Evolutionary conservation across 2,888 invertebrate species (phyloP).

Genomic region (Aphelenchoides bicaudatus): DNA sequence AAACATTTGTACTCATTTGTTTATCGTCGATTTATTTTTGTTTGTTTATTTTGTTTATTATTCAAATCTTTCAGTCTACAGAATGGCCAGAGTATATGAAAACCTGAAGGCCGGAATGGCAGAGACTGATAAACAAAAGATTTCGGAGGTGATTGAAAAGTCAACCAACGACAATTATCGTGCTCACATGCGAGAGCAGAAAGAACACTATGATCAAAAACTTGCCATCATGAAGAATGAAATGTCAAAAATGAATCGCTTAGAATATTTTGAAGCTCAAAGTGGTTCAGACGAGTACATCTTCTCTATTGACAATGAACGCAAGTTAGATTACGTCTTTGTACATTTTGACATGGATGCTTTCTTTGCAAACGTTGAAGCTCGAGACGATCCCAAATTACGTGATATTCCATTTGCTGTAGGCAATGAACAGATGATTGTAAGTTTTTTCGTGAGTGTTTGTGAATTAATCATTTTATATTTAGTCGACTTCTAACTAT

Average conservation of each 20-base stretch:
- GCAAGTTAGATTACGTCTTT: conserved; percentile 63
- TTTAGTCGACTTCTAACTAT: conserved; percentile 68
- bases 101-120: conserved; percentile 63
- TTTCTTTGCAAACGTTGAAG: conserved; percentile 69
- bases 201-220: conserved; percentile 63
- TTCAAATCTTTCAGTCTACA: no score
- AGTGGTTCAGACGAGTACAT: conserved; percentile 35
- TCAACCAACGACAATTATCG: conserved; percentile 66
- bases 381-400: conserved; percentile 63
- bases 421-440: conserved; percentile 66
- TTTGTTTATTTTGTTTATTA: no score
- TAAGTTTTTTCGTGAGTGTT: conserved; percentile 43
- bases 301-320: no score
- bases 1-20: no score
- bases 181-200: conserved; percentile 64
- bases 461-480: conserved; percentile 23
- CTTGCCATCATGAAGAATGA: conserved; percentile 46
- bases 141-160: conserved; percentile 61
- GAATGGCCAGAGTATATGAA: no score
- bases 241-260: conserved; percentile 24
- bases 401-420: conserved; percentile 68
- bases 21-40: no score
- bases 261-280: conserved; percentile 30
- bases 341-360: conserved; percentile 70
- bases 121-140: conserved; percentile 61